Conservation (phyloP, 2,888 invertebrate species). For the Selenia dentaria region DNA sequence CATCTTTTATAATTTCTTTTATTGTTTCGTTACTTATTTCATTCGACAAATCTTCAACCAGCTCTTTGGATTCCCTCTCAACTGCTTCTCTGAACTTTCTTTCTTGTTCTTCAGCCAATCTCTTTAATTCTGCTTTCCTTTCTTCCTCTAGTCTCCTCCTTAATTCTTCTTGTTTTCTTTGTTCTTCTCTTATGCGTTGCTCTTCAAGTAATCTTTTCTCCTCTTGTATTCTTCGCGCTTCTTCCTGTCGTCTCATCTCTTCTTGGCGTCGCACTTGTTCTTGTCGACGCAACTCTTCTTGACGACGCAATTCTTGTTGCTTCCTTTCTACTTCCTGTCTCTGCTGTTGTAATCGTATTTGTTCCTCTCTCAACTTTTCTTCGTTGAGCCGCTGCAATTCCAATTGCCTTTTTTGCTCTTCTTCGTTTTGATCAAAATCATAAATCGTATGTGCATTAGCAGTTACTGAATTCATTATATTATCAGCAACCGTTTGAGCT, state of each 20-base stretch:
- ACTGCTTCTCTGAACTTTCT: constrained; percentile 60
- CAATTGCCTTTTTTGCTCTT: constrained; percentile 32
- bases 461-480: constrained; percentile 60
- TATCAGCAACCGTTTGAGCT: constrained; percentile 60
- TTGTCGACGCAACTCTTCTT: constrained; percentile 36
- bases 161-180: constrained; percentile 56
- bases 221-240: constrained; percentile 27
- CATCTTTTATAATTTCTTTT: constrained; percentile 52
- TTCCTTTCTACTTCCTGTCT: constrained; percentile 41
- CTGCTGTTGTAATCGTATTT: constrained; percentile 42
- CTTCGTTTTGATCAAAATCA: constrained; percentile 59
- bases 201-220: constrained; percentile 44
- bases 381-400: constrained; percentile 41
- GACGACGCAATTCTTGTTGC: constrained; percentile 37
- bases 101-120: constrained; percentile 61
- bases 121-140: constrained; percentile 57
- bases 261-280: constrained; percentile 41
- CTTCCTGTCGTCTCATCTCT: constrained; percentile 33
- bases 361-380: constrained; percentile 51
- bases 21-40: constrained; percentile 60
- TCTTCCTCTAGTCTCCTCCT: constrained; percentile 64
- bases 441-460: constrained; percentile 48
- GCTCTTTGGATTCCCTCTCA: constrained; percentile 60
- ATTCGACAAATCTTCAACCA: constrained; percentile 58
- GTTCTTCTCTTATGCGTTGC: constrained; percentile 57